Conservation (phyloP, 2,797 vertebrate species). For the Fratercula arctica region DNA sequence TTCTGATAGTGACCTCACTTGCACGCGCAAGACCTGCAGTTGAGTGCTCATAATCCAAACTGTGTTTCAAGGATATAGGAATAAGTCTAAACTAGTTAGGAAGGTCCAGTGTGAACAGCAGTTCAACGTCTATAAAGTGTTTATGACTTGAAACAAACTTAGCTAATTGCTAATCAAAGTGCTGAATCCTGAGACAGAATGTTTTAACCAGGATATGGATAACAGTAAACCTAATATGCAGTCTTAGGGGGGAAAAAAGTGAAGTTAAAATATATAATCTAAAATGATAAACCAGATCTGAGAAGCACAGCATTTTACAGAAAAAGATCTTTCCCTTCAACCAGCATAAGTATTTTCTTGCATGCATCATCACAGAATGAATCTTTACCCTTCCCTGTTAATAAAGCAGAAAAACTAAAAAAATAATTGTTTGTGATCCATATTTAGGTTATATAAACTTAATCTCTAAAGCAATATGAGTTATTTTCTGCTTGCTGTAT, state of each 20-base stretch:
- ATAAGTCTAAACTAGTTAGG: background rate
- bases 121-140: background rate
- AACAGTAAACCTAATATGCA: background rate
- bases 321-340: background rate
- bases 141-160: constrained; percentile 29
- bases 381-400: background rate
- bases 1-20: background rate
- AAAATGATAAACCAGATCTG: background rate
- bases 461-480: background rate
- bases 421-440: background rate
- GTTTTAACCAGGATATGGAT: background rate
- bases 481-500: background rate
- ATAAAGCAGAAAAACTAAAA: background rate
- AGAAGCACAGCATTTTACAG: background rate
- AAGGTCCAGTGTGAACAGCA: background rate
- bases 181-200: background rate
- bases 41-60: background rate
- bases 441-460: background rate
- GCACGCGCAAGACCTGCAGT: background rate
- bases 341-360: background rate
- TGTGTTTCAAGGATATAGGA: background rate
- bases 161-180: constrained; percentile 24
- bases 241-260: background rate
- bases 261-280: background rate
- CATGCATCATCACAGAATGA: background rate